These are phyloP conservation scores for Ephydatia muelleri DNA, from an alignment of 37 sponge, comb jelly and placozoan genomes.

Conservation along the genomic window DNA sequence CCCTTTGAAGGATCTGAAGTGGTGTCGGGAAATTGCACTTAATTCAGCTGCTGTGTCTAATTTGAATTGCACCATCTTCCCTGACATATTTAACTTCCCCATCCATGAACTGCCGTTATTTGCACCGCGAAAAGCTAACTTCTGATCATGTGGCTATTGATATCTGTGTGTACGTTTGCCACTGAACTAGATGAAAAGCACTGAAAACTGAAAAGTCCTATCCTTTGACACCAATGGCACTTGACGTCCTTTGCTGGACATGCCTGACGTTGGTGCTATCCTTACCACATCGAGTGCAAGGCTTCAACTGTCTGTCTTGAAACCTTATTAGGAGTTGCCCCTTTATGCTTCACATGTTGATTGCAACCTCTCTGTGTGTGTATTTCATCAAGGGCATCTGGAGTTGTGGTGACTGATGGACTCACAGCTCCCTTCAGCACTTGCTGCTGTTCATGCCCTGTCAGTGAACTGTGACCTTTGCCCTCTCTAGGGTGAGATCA, in stretches of 20 bases:
- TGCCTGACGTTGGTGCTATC: constrained; percentile 5
- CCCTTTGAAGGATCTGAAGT: neutral
- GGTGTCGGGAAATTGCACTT: neutral
- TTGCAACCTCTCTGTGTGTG: neutral
- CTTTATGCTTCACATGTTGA: too few relatives aligned
- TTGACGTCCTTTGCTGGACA: constrained; percentile 35
- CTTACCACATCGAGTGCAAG: constrained; percentile 18
- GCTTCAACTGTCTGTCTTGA: neutral
- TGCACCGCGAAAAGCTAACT: constrained; percentile 20
- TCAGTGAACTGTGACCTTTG: neutral
- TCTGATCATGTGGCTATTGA: neutral
- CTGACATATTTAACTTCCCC: neutral
- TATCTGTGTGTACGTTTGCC: neutral
- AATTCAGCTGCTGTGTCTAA: constrained; percentile 34
- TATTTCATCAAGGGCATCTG: too few relatives aligned
- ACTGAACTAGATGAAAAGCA: neutral
- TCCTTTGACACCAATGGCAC: constrained; percentile 43
- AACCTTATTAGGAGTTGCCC: neutral
- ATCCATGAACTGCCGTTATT: neutral
- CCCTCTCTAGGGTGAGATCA: constrained; percentile 10
- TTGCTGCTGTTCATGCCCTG: constrained; percentile 25
- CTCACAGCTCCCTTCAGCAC: neutral
- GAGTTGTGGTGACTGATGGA: neutral
- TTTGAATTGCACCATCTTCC: constrained; percentile 6
- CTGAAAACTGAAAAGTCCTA: constrained; percentile 40